Base-by-base conservation (phyloP, 1,140 invertebrate genomes). In the Sycobia sp. region DNA sequence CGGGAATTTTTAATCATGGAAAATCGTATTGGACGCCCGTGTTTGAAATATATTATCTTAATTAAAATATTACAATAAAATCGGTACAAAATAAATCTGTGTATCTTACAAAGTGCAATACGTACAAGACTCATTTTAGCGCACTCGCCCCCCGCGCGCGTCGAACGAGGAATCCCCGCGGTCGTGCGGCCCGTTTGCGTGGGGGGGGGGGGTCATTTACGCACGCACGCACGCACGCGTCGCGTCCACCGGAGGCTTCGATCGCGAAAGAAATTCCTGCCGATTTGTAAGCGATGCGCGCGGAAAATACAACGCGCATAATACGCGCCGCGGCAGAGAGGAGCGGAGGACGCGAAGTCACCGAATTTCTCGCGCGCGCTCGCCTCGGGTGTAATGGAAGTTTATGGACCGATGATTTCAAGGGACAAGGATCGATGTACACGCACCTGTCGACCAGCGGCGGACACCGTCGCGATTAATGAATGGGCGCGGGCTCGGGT, bases 351-450 rank as follows among this genome's bases (percentile, higher is more conserved):
- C 23, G n/a, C n/a, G 27, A 10, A 49, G 13, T 32, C 41, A 20
- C 44, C 53, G 41, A 61, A 66, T 62, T 66, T 62, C 53, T 57
- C 46, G n/a, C n/a, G n/a, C n/a, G n/a, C 22, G 29, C 29, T 44
- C 53, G 58, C 55, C 41, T 36, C 23, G 44, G 46, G 54, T 65
- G 62, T 57, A 64, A 57, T 62, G 61, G 57, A 60, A 65, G 66
- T 67, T 60, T 67, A 67, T 67, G 41, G 63, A 54, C 62, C 51
- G 63, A 59, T 62, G 63, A 66, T 66, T 62, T 62, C 65, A 68
- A 43, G 22, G 51, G 58, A 64, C 67, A 68, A 60, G 58, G 63
- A 68, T 68, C 49, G 63, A 68, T 65, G 46, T 18, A 59, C 18
- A 50, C 27, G 44, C 16, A 27, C 14, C 9, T 16, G 23, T 27